A percentile compares a stretch with the other conserved stretches of the same genome.
These are phyloP conservation scores for Phoxinus phoxinus DNA, from an alignment of 2,113 vertebrate species.

Conservation along the genomic window DNA sequence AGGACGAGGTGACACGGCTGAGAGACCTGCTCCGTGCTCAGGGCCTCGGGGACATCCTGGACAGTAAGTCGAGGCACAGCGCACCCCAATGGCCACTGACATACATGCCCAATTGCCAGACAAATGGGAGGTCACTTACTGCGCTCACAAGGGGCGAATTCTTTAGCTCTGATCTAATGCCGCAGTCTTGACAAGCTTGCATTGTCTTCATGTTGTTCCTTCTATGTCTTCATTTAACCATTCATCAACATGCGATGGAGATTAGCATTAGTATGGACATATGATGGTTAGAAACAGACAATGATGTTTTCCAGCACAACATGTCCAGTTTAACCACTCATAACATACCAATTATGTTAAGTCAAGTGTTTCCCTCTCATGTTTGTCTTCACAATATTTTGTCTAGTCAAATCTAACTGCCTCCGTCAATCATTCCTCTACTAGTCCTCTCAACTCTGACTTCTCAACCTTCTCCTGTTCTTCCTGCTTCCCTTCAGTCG, in stretches of 20 bases:
- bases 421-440: slow-evolving; percentile 58
- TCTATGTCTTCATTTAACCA: slow-evolving; percentile 10
- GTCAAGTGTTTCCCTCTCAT: slow-evolving; percentile 52
- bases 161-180: slow-evolving; percentile 30
- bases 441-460: slow-evolving; percentile 71
- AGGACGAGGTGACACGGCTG: slow-evolving; percentile 93
- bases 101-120: background rate
- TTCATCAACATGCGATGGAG: slow-evolving; percentile 13
- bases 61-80: slow-evolving; percentile 85
- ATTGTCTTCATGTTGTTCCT: slow-evolving; percentile 8
- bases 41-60: slow-evolving; percentile 96
- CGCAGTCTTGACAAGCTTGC: background rate
- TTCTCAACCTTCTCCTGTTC: slow-evolving; percentile 83
- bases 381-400: slow-evolving; percentile 49
- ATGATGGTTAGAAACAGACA: background rate
- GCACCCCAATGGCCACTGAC: slow-evolving; percentile 18
- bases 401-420: slow-evolving; percentile 62
- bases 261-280: background rate
- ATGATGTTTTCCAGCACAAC: background rate
- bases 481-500: slow-evolving; percentile 90
- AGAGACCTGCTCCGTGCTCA: slow-evolving; percentile 96
- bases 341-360: background rate
- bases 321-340: background rate
- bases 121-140: slow-evolving; percentile 15
- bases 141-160: slow-evolving; percentile 17